Base-by-base conservation (phyloP, 2,797 vertebrate species). In the Myotis findleyi region DNA sequence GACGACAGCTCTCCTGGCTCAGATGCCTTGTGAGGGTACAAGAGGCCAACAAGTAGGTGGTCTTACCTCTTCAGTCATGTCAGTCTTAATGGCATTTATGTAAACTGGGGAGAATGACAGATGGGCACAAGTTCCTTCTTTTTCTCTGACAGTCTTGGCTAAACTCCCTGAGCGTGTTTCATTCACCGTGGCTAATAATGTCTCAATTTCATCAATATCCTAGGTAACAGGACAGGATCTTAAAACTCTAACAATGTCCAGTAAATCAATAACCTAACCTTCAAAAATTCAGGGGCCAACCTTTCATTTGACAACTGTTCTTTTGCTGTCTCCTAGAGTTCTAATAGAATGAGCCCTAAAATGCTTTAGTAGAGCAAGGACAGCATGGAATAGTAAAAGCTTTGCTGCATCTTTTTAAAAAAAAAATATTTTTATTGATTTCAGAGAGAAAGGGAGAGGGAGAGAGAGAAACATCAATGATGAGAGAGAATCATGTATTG, bases 211-310 rank as follows among this genome's bases (percentile, higher is more conserved):
- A 96, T 93, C 87, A 81, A 53, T 71, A 90, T 94, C 27, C 82
- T 51, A 92, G 18, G 82, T 66, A 95, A 93, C 47, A 51, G 62
- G 75, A 89, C 86, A 83, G 62, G 64, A 82, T 79, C 88, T 95
- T 88, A 36, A 83, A 96, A 86, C 57, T 94, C 73, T 55, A 88
- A 95, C 71, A 72, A 36, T 49, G 14, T 79, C 72, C 69, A 76
- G 47, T 25, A 96, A 93, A 95, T 94, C 93, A 91, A 94, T 95
- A 96, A 36, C 47, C 59, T 88, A 88, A 92, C 44, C 73, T 96
- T 95, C 62, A 79, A 72, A 72, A 86, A 90, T 88, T 80, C 36
- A 64, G 33, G 23, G 57, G 36, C 21, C 27, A 91, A 77, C 12
- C 62, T 92, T 73, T 88, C 83, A 75, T 86, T 66, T 93, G 51